Evolutionary conservation across 2,888 invertebrate genomes (phyloP), one percentile per base, ranked within the genome.

Genomic region (Sicus ferrugineus): DNA sequence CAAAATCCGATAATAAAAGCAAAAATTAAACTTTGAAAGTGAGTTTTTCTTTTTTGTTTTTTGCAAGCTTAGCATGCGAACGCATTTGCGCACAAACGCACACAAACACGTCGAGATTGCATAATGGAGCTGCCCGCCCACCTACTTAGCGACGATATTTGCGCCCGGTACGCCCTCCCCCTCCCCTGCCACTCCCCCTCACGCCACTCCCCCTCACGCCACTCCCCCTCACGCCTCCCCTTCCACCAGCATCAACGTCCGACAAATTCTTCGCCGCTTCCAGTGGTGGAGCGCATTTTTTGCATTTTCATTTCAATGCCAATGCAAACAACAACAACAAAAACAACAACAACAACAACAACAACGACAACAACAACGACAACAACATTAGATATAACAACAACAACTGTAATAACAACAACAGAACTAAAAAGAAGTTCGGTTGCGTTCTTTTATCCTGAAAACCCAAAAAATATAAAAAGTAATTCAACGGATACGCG

Each of bases 301-400:
- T 54, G 14, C 54, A 14, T 46, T 66, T 54, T 54, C 42, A 26
- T 66, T 66, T 64, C 64, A 64, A 64, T 64, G 64, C 64, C 65
- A 66, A 42, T 42, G 38, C 65, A 56, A 66, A 23, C 42, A 66
- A 64, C 50, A 64, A 50, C 50, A 64, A 64, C 58, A 61, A 11
- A 56, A 21, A 50, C 50, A 42, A 34, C 65, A 48, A 69, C 38
- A 70, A 66, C 38, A 50, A 38, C 21, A 9, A 48, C 62, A 59
- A 26, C 52, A 67, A 50, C 50, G 64, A 5, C 42, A 50, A 67
- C 50, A 62, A 54, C 52, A 26, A 30, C 30, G 50, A 54, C 21
- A 54, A 54, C 63, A 64, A 31, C 21, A 52, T 5, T 31, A 50
- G 30, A 7, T 16, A 30, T 21, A 42, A 46, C 69, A 42, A 9